A percentile compares a stretch with the other conserved stretches of the same genome.
phyloP scores from a whole-genome alignment of 2,888 invertebrate genomes.

The Cryptosula pallasiana region DNA sequence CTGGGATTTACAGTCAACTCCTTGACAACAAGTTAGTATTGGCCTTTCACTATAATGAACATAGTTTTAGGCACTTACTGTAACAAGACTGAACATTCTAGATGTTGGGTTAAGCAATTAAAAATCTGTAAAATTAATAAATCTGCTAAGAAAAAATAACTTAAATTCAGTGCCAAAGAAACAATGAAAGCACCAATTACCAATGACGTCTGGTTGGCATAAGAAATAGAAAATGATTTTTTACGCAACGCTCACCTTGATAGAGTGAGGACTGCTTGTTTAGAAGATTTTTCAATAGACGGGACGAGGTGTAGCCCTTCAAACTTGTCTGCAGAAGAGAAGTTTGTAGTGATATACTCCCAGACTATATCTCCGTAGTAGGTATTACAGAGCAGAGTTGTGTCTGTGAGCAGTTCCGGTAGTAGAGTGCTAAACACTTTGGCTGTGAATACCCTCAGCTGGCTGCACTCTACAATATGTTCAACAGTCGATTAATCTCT shows the following conservation, averaged over 20 bases:
- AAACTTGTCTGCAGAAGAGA: conserved; percentile 29
- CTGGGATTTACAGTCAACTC: neutral
- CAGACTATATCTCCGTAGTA: conserved; percentile 28
- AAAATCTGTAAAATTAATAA: no score
- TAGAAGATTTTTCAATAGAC: neutral
- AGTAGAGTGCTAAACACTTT: conserved; percentile 27
- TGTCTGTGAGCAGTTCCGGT: conserved; percentile 27
- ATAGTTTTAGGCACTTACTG: neutral
- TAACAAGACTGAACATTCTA: neutral
- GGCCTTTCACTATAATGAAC: neutral
- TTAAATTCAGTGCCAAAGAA: no score
- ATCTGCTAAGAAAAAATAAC: no score
- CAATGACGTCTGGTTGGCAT: no score
- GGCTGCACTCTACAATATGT: conserved; percentile 27
- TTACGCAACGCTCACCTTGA: neutral
- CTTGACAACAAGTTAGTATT: neutral
- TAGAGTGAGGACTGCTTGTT: conserved; percentile 1
- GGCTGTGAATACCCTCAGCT: conserved; percentile 27
- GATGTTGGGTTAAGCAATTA: no score
- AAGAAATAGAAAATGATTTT: no score
- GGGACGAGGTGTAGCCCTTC: conserved; percentile 31
- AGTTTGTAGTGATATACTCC: conserved; percentile 29
- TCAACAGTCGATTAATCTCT: no score
- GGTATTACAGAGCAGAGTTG: neutral
- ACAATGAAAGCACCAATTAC: no score